Evolutionary conservation across 2,797 vertebrate species (phyloP).

Genomic region (Hemibagrus guttatus): DNA sequence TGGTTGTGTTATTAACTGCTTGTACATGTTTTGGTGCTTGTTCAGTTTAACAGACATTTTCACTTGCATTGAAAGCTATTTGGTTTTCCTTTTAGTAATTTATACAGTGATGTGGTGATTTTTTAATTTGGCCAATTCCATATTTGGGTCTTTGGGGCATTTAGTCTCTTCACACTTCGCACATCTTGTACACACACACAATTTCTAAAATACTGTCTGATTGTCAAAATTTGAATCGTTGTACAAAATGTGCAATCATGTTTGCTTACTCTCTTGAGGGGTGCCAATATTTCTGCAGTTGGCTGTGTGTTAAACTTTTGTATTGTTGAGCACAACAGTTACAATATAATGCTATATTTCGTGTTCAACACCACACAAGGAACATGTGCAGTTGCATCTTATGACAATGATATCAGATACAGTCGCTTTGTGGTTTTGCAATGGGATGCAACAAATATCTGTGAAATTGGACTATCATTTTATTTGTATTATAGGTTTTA

Average conservation of each 20-base stretch:
- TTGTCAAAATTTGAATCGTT: neutral
- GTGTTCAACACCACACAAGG: neutral
- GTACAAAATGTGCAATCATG: too few species aligned
- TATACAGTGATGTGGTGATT: neutral
- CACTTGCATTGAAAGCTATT: neutral
- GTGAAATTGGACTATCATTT: neutral
- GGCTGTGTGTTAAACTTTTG: neutral
- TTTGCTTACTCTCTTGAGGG: neutral
- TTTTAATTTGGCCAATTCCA: too few species aligned
- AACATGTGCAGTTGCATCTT: neutral
- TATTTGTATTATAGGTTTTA: neutral
- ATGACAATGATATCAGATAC: neutral
- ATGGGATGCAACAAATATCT: neutral
- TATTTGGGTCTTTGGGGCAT: neutral
- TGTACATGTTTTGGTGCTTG: neutral
- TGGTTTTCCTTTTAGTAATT: neutral
- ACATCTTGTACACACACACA: neutral
- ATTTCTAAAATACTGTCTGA: neutral
- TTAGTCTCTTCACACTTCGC: neutral
- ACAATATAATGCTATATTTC: neutral
- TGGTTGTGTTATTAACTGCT: neutral
- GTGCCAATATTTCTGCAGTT: constrained; percentile 6
- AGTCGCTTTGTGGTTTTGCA: neutral
- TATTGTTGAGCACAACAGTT: neutral
- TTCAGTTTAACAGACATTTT: too few species aligned